Percentiles rank a stretch among this genome's conserved stretches.
phyloP scores from a whole-genome alignment of 1,140 invertebrate genomes.

The Polyergus mexicanus region DNA sequence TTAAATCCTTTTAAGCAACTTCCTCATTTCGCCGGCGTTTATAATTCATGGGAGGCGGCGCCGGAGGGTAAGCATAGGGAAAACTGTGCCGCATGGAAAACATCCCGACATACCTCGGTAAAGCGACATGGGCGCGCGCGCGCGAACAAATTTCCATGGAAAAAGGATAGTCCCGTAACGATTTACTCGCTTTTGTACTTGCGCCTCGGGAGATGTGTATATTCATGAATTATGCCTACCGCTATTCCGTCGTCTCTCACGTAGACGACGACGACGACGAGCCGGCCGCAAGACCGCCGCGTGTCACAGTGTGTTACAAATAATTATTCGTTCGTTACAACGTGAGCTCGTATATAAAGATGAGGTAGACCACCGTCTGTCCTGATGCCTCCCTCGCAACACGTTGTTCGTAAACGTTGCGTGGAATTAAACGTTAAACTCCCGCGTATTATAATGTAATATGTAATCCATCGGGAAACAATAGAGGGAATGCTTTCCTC shows the following conservation, averaged over 20 bases:
- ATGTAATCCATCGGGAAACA: conserved; percentile 29
- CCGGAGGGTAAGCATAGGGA: conserved; percentile 2
- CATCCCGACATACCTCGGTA: conserved; percentile 12
- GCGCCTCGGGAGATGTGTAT: conserved; percentile 40
- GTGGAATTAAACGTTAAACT: conserved; percentile 44
- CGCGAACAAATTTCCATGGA: conserved; percentile 52
- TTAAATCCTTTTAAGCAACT: conserved; percentile 73
- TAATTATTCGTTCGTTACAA: conserved; percentile 55
- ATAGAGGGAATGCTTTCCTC: conserved; percentile 18
- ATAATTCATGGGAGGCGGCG: conserved; percentile 67
- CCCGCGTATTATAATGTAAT: conserved; percentile 18
- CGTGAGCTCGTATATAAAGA: conserved; percentile 34
- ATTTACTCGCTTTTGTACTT: conserved; percentile 63
- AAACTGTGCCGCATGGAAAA: conserved; percentile 52
- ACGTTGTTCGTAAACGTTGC: conserved; percentile 1
- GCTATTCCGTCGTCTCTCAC: conserved; percentile 30
- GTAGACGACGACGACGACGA: conserved; percentile 12
- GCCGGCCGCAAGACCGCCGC: neutral
- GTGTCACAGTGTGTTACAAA: conserved; percentile 29
- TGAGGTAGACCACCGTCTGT: conserved; percentile 16
- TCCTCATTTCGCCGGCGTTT: conserved; percentile 65
- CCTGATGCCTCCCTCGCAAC: conserved; percentile 4
- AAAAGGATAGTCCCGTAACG: conserved; percentile 58
- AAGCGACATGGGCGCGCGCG: conserved; percentile 8
- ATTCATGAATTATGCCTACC: conserved; percentile 58